Evolutionary conservation across 1,140 invertebrate species (phyloP), one percentile per base, ranked within the genome.

Genomic region (Babylonia areolata): DNA sequence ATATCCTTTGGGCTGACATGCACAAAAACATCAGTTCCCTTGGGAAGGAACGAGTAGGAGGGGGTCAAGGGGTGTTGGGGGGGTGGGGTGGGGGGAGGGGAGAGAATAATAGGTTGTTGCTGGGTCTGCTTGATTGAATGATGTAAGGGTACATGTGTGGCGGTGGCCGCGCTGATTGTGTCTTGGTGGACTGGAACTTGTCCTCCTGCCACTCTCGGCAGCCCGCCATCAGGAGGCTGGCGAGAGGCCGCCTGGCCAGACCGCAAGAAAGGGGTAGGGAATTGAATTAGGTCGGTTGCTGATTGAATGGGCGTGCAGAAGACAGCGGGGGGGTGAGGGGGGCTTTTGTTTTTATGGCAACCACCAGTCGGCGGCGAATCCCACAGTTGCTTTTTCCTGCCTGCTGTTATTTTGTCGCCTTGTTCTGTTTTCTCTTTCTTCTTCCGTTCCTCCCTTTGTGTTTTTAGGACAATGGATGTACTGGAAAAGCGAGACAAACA

Each of bases 291-390:
- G 75, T 17, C 9, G 28, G 37, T 40, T 37, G 3, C 37, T 40
- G 75, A 77, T 77, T 77, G 75, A 37, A 40, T 77, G 35, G 75
- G 35, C 75, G 20, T 17, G 35, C 35, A 5, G 37, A 77, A 37
- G 28, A 77, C 58, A 51, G 46, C 12, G 40, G 37, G 39, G 20
- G 28, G 37, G 37, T 28, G 46, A 5, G 40, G 37, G 39, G 20
- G 28, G 37, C 75, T 28, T 77, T 77, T 77, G 75, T 77, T 77
- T 39, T 77, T 77, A 39, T 77, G 37, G 75, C 75, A 77, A 40
- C 20, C 35, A 28, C 33, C n/a, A n/a, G n/a, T n/a, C n/a, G 46
- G 46, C 46, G 46, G 71, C 20, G 71, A 73, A 73, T 73, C 58
- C 23, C 12, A 20, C 17, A 64, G 58, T 6, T 73, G 9, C 23